phyloP scores from a whole-genome alignment of 2,888 invertebrate genomes.

The Automeris io region DNA sequence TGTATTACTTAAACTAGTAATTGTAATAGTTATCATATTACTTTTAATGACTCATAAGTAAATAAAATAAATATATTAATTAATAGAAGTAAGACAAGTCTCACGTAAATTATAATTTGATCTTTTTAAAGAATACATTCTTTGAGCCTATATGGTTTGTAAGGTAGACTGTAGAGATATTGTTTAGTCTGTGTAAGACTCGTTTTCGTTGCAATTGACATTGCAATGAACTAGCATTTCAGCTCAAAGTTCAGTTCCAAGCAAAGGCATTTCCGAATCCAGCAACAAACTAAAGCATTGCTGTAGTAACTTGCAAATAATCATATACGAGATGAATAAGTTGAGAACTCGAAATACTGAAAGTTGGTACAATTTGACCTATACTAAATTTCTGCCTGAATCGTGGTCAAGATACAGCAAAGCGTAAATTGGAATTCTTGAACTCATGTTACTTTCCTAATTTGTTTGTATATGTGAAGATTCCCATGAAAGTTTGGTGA shows the following conservation, averaged over 20 bases:
- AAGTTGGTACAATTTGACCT: constrained; percentile 47
- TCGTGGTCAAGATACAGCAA: constrained; percentile 42
- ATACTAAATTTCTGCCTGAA: constrained; percentile 48
- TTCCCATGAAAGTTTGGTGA: background rate
- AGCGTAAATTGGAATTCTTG: constrained; percentile 13
- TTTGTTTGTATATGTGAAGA: background rate
- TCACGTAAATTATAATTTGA: too few relatives aligned
- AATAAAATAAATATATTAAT: too few relatives aligned
- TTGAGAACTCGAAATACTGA: constrained; percentile 24
- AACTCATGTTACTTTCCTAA: background rate
- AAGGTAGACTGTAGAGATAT: too few relatives aligned
- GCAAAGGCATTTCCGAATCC: constrained; percentile 52
- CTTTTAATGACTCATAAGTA: too few relatives aligned
- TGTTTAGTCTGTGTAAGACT: constrained; percentile 45
- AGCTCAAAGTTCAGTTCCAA: constrained; percentile 44
- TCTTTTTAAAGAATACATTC: too few relatives aligned
- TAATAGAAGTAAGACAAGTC: too few relatives aligned
- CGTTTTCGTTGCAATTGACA: constrained; percentile 69
- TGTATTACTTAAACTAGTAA: too few relatives aligned
- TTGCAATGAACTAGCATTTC: constrained; percentile 54
- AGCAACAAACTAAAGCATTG: constrained; percentile 61
- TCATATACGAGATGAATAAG: constrained; percentile 61
- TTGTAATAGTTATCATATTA: too few relatives aligned
- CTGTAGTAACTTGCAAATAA: constrained; percentile 57
- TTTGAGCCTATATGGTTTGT: too few relatives aligned